A percentile compares a stretch with the other conserved stretches of the same genome.
These are phyloP conservation scores for Aurelia coerulea DNA, from an alignment of 30 jellyfish, hydroid and myxozoan species.

Conservation along the genomic window DNA sequence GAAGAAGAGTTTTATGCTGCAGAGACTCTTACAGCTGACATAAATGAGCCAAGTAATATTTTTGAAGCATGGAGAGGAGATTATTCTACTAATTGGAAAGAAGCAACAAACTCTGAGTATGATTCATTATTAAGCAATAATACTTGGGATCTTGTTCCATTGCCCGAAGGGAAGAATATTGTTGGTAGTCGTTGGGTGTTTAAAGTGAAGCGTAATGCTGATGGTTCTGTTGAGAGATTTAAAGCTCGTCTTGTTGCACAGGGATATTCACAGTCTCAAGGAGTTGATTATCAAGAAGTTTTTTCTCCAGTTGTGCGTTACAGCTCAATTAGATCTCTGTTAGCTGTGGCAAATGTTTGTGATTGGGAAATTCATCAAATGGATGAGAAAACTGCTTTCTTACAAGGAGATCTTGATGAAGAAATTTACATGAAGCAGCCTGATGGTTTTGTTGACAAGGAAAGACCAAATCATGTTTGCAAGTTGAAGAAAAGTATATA, in stretches of 20 bases:
- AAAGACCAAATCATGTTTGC: conserved; percentile 57
- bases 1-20: conserved; percentile 18
- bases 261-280: conserved; percentile 53
- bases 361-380: conserved; percentile 54
- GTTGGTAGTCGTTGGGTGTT: conserved; percentile 67
- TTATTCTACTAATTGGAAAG: conserved; percentile 32
- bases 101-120: conserved; percentile 60
- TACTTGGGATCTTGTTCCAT: conserved; percentile 53
- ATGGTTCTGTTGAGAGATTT: conserved; percentile 47
- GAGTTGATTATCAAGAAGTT: conserved; percentile 57
- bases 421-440: conserved; percentile 69
- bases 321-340: conserved; percentile 47
- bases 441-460: conserved; percentile 48
- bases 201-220: conserved; percentile 44
- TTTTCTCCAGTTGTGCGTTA: conserved; percentile 59
- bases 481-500: conserved; percentile 60
- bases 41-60: conserved; percentile 38
- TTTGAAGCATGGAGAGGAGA: conserved; percentile 49
- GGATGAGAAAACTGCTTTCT: conserved; percentile 64
- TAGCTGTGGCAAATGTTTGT: conserved; percentile 39
- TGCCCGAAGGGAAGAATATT: conserved; percentile 47
- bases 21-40: conserved; percentile 39
- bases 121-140: conserved; percentile 23
- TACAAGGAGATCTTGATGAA: conserved; percentile 53
- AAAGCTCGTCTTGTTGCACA: conserved; percentile 72